Conservation (phyloP, 2,888 invertebrate genomes). For the Nephrotoma flavescens region DNA sequence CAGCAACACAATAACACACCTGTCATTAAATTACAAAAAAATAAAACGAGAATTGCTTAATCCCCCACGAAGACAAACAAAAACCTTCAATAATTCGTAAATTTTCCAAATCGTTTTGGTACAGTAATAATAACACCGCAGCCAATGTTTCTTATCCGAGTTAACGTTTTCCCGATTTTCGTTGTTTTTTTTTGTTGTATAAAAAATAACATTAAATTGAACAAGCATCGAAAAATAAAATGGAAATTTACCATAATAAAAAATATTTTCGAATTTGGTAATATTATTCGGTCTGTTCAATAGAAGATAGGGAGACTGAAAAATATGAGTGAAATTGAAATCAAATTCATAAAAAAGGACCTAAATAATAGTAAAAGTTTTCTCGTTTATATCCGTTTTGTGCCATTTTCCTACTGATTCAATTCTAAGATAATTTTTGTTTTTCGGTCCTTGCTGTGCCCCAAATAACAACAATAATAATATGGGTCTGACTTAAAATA, state of each 20-base stretch:
- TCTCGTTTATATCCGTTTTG: background rate
- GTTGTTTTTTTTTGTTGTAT: background rate
- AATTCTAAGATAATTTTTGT: background rate
- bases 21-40: background rate
- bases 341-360: background rate
- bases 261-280: background rate
- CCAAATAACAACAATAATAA: background rate
- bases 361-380: background rate
- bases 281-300: background rate
- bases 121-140: background rate
- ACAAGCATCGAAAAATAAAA: background rate
- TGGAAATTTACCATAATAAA: background rate
- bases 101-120: background rate
- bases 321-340: background rate
- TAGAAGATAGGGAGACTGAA: background rate
- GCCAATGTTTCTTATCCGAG: background rate
- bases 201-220: too few species aligned
- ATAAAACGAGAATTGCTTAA: background rate
- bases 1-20: background rate
- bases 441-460: background rate
- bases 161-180: background rate
- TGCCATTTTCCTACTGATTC: background rate
- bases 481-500: background rate
- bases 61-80: background rate
- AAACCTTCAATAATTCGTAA: background rate